Percentiles rank a stretch among this genome's conserved stretches.
phyloP scores from a whole-genome alignment of 1,140 invertebrate genomes.

The Andrena cerasifolii region DNA sequence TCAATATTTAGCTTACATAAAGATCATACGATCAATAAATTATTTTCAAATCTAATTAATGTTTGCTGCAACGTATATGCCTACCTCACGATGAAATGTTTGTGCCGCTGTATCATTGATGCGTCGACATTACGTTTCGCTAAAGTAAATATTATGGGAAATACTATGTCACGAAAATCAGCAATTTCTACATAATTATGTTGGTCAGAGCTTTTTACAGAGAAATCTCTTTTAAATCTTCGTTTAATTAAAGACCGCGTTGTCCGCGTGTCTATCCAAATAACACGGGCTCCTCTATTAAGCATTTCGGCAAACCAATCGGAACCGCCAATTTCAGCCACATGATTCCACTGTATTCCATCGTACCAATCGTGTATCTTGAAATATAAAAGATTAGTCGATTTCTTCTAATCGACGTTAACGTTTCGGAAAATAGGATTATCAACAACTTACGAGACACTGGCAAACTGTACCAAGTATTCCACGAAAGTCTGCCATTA shows the following conservation, averaged over 20 bases:
- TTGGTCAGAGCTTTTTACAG: slow-evolving; percentile 1
- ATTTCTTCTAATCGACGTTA: background rate
- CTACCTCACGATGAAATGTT: slow-evolving; percentile 53
- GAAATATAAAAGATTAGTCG: slow-evolving; percentile 8
- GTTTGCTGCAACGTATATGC: background rate
- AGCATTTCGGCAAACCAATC: slow-evolving; percentile 70
- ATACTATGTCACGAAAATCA: slow-evolving; percentile 70
- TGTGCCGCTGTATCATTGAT: background rate
- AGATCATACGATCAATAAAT: background rate
- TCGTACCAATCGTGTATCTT: slow-evolving; percentile 73
- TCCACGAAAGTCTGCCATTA: slow-evolving; percentile 70
- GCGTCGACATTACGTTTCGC: slow-evolving; percentile 42
- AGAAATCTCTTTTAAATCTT: slow-evolving; percentile 21
- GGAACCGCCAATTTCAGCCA: slow-evolving; percentile 68
- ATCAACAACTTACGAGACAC: slow-evolving; percentile 63
- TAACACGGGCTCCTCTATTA: slow-evolving; percentile 51
- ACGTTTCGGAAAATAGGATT: slow-evolving; percentile 2
- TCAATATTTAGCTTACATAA: background rate
- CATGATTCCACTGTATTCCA: slow-evolving; percentile 66
- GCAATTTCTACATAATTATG: slow-evolving; percentile 45
- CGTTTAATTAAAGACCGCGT: slow-evolving; percentile 56
- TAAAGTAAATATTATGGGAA: slow-evolving; percentile 49
- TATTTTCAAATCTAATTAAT: background rate
- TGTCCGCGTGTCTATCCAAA: slow-evolving; percentile 71
- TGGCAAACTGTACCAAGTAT: slow-evolving; percentile 56